Evolutionary conservation across 2,113 vertebrate genomes (phyloP).

Genomic region (Lophotis ruficrista): DNA sequence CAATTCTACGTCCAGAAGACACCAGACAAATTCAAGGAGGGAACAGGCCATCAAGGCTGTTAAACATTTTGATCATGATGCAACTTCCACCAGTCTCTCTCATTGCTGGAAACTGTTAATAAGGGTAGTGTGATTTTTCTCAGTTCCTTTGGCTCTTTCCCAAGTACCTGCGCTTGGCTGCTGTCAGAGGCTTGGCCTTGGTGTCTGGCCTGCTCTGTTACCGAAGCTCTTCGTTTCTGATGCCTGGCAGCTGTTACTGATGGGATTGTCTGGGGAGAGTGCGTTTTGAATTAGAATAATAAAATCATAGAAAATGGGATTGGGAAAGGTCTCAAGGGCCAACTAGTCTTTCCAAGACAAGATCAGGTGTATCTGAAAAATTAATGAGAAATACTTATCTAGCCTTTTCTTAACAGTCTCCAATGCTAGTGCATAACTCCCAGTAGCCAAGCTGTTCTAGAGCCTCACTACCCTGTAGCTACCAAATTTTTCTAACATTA

Average conservation of each 20-base stretch:
- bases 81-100: background rate
- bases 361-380: background rate
- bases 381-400: background rate
- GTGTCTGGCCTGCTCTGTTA: background rate
- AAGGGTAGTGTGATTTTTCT: background rate
- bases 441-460: background rate
- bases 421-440: background rate
- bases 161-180: background rate
- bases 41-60: background rate
- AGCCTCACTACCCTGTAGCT: background rate
- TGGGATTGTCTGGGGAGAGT: background rate
- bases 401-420: background rate
- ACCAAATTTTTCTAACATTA: background rate
- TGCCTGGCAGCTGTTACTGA: background rate
- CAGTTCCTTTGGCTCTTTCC: background rate
- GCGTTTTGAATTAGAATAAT: slow-evolving; percentile 3
- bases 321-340: background rate
- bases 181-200: background rate
- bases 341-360: background rate
- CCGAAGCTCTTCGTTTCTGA: background rate
- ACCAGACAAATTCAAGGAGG: background rate
- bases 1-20: background rate
- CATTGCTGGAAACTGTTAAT: background rate
- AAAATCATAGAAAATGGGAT: background rate
- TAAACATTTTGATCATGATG: background rate